phyloP scores from a whole-genome alignment of 2,888 invertebrate species.

The Clunio marinus region DNA sequence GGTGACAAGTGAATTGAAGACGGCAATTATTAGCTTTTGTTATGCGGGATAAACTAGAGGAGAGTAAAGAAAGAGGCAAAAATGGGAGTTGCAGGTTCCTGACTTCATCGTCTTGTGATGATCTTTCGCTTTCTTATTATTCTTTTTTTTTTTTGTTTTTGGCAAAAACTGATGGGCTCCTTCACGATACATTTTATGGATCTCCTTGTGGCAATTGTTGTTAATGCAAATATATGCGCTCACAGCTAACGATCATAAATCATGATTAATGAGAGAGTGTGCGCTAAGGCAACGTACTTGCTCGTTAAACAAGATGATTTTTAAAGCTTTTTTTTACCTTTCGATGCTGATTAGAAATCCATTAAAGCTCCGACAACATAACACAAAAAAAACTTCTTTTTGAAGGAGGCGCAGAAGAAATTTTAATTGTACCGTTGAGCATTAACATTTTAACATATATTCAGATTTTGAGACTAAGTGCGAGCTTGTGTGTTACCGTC shows the following conservation, averaged over 20 bases:
- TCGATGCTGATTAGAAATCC: slow-evolving; percentile 21
- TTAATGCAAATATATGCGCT: slow-evolving; percentile 21
- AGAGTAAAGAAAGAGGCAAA: not conserved
- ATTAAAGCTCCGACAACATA: slow-evolving; percentile 17
- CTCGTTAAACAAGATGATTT: slow-evolving; percentile 20
- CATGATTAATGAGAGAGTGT: slow-evolving; percentile 20
- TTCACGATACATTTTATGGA: not conserved
- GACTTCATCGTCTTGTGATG: not conserved
- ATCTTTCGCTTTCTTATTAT: not conserved
- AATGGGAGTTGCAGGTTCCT: not conserved
- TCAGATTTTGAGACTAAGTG: too few species aligned
- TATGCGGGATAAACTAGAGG: not conserved
- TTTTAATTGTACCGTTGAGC: slow-evolving; percentile 6
- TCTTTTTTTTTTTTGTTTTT: too few species aligned
- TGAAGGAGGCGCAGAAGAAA: slow-evolving; percentile 12
- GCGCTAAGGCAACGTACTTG: too few species aligned
- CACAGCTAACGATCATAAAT: not conserved
- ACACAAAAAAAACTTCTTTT: too few species aligned
- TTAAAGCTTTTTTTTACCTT: not conserved
- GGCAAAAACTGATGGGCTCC: not conserved
- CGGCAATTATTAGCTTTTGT: slow-evolving; percentile 30
- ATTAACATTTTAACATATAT: too few species aligned
- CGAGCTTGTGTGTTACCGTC: not conserved
- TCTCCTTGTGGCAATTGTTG: not conserved
- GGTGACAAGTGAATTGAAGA: slow-evolving; percentile 39